These are phyloP conservation scores for Dicaeum eximium DNA, from an alignment of 2,113 vertebrate genomes.

Conservation along the genomic window DNA sequence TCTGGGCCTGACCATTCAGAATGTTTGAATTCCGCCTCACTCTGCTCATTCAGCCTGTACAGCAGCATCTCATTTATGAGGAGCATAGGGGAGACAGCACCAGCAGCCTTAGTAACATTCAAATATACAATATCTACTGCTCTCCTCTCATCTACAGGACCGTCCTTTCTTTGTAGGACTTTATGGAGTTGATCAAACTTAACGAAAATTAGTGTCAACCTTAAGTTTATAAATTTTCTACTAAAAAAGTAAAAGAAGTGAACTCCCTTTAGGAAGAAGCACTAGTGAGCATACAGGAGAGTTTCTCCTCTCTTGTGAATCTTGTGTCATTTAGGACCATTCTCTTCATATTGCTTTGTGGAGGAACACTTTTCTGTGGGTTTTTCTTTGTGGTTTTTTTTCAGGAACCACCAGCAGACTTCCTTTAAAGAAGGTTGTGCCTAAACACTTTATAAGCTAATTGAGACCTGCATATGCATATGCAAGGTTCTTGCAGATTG, in stretches of 20 bases:
- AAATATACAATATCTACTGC: not conserved
- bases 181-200: not conserved
- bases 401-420: not conserved
- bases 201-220: not conserved
- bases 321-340: not conserved
- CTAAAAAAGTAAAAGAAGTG: not conserved
- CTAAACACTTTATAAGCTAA: not conserved
- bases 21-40: not conserved
- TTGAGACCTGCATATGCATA: not conserved
- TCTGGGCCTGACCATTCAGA: not conserved
- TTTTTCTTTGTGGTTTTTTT: not conserved
- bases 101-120: not conserved
- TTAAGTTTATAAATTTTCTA: not conserved
- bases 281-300: not conserved
- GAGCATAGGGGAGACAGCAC: not conserved
- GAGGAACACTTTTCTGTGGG: not conserved
- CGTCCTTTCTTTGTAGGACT: not conserved
- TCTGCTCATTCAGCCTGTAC: not conserved
- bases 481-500: not conserved
- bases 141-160: not conserved
- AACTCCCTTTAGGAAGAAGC: not conserved
- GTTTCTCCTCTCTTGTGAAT: not conserved
- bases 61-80: not conserved
- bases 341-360: not conserved
- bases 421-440: not conserved